These are phyloP conservation scores for Phenganax subtilis DNA, from an alignment of 92 coral and sea anemone species.

Conservation along the genomic window DNA sequence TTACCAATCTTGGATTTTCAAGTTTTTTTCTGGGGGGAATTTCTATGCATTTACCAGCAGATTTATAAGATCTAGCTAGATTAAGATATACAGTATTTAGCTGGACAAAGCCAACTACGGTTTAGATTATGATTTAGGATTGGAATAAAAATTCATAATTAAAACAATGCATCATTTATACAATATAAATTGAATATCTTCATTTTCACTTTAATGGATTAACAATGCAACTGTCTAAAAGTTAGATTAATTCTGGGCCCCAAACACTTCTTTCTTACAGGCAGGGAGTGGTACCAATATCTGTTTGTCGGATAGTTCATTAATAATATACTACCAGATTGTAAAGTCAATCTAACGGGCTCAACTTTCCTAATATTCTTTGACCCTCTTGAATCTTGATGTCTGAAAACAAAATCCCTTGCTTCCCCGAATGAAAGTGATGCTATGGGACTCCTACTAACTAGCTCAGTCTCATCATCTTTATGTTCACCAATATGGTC, in stretches of 20 bases:
- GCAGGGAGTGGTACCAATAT: conserved; percentile 78
- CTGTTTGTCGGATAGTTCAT: conserved; percentile 76
- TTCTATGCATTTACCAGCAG: too few relatives aligned
- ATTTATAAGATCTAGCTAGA: too few relatives aligned
- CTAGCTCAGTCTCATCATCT: conserved; percentile 68
- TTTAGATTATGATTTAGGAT: too few relatives aligned
- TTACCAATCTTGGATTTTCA: too few relatives aligned
- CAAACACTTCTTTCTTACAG: conserved; percentile 57
- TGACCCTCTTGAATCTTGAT: conserved; percentile 65
- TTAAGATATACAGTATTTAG: too few relatives aligned
- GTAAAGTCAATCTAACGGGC: conserved; percentile 59
- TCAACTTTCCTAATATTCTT: conserved; percentile 54
- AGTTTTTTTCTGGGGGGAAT: too few relatives aligned
- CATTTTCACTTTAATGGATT: neutral
- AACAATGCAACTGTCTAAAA: conserved; percentile 59
- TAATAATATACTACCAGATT: conserved; percentile 65
- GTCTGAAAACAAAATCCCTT: conserved; percentile 77
- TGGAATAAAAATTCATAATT: too few relatives aligned
- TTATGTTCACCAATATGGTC: conserved; percentile 85
- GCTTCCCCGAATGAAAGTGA: conserved; percentile 70
- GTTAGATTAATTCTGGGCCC: conserved; percentile 71
- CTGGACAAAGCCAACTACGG: too few relatives aligned
- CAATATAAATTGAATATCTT: too few relatives aligned
- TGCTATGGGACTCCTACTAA: conserved; percentile 60
- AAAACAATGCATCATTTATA: too few relatives aligned